Percentiles rank a stretch among this genome's conserved stretches.
phyloP scores from a whole-genome alignment of 2,797 vertebrate species.

The Myoxocephalus aenaeus region DNA sequence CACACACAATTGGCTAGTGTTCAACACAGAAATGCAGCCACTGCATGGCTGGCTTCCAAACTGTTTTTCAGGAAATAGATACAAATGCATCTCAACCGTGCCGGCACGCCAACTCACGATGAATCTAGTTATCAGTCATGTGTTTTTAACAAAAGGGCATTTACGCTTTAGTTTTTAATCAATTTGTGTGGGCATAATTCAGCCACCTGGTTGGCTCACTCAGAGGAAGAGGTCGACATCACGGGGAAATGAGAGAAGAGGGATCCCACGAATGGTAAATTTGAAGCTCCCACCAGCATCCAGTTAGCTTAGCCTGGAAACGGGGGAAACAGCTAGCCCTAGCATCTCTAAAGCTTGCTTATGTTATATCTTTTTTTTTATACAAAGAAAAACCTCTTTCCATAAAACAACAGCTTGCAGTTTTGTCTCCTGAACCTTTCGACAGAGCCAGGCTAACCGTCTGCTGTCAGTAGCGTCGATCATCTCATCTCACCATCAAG shows the following conservation, averaged over 20 bases:
- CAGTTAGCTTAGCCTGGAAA: not conserved
- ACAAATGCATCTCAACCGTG: constrained; percentile 26
- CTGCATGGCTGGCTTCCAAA: constrained; percentile 35
- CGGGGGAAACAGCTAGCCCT: not conserved
- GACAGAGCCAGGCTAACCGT: not conserved
- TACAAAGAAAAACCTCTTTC: too few relatives aligned
- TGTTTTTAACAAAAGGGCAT: constrained; percentile 19
- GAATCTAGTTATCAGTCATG: constrained; percentile 29
- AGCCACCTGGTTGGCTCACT: not conserved
- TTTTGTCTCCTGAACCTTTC: not conserved
- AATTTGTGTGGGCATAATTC: not conserved
- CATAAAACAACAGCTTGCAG: not conserved
- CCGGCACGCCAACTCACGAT: constrained; percentile 23
- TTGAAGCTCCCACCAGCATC: not conserved
- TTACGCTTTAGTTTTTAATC: constrained; percentile 16
- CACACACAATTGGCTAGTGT: constrained; percentile 30
- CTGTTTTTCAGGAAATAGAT: constrained; percentile 39
- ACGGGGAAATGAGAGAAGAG: constrained; percentile 3
- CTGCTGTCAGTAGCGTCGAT: not conserved
- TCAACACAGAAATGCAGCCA: constrained; percentile 22
- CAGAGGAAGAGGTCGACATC: constrained; percentile 2
- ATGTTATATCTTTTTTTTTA: not conserved
- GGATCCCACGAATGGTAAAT: not conserved
- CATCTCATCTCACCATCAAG: not conserved
- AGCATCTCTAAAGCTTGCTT: not conserved